Evolutionary conservation across 2,113 vertebrate genomes (phyloP), one percentile per base, ranked within the genome.

Genomic region (Scalopus aquaticus): DNA sequence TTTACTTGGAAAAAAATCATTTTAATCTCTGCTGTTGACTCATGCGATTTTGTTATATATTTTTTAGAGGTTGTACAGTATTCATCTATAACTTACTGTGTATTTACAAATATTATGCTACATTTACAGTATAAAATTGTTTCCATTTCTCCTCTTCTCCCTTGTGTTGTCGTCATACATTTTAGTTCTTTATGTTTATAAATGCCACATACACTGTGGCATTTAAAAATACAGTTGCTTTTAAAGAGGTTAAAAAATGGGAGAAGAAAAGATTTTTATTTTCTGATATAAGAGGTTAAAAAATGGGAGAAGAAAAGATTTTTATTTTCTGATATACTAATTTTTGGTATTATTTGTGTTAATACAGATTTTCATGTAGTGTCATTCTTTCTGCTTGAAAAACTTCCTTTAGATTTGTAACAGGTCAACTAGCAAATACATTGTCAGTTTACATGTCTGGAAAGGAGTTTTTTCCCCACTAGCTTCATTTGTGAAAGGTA

Each of bases 241-340:
- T 86, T 72, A 80, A 80, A 92, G 60, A 69, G 69, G 42, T 76
- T 77, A 82, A 77, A 77, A 64, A n/a, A n/a, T n/a, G n/a, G n/a
- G n/a, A n/a, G n/a, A n/a, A n/a, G n/a, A n/a, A n/a, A n/a, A n/a
- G n/a, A n/a, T n/a, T n/a, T n/a, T n/a, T n/a, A n/a, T n/a, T n/a
- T n/a, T n/a, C n/a, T n/a, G n/a, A n/a, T n/a, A n/a, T n/a, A n/a
- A n/a, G n/a, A n/a, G n/a, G n/a, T n/a, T n/a, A n/a, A n/a, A n/a
- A 82, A 70, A 51, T 56, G 22, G 42, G 30, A 84, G 65, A 56
- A 42, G 11, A 76, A 64, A 28, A 54, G 37, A 65, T 74, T 70
- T 77, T 69, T 28, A 51, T 65, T 81, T 91, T 95, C 28, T 91
- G 30, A 42, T 67, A 74, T 58, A 60, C 24, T 95, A 42, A 56